phyloP scores from a whole-genome alignment of 2,888 invertebrate species.

The Drosophila anomalata region DNA sequence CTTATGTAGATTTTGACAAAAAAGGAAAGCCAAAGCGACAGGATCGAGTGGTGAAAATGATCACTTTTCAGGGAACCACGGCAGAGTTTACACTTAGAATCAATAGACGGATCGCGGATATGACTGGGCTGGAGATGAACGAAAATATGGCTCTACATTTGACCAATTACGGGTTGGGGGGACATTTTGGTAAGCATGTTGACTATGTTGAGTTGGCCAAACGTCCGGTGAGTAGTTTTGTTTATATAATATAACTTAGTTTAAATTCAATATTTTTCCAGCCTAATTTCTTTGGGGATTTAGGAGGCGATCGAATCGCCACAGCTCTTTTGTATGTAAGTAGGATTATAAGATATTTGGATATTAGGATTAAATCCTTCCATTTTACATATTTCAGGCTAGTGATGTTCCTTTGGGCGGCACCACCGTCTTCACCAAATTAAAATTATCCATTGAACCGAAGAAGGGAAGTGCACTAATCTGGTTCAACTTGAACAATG shows the following conservation, averaged over 20 bases:
- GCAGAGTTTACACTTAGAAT: not conserved
- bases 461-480: slow-evolving; percentile 41
- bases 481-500: slow-evolving; percentile 44
- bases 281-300: slow-evolving; percentile 15
- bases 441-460: slow-evolving; percentile 35
- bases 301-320: slow-evolving; percentile 16
- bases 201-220: slow-evolving; percentile 19
- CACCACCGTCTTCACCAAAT: slow-evolving; percentile 45
- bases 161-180: slow-evolving; percentile 44
- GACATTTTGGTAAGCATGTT: slow-evolving; percentile 20
- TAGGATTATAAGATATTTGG: not conserved
- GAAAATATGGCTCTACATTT: slow-evolving; percentile 24
- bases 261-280: not conserved
- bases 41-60: slow-evolving; percentile 19
- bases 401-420: slow-evolving; percentile 53
- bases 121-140: slow-evolving; percentile 22
- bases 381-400: slow-evolving; percentile 19
- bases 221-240: slow-evolving; percentile 9
- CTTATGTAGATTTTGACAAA: slow-evolving; percentile 7
- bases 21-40: not conserved
- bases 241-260: not conserved
- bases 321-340: slow-evolving; percentile 48
- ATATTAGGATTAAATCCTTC: no score
- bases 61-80: slow-evolving; percentile 2
- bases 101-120: slow-evolving; percentile 31